Conservation (phyloP, 2,888 invertebrate genomes). For the Cotesia congregata region DNA sequence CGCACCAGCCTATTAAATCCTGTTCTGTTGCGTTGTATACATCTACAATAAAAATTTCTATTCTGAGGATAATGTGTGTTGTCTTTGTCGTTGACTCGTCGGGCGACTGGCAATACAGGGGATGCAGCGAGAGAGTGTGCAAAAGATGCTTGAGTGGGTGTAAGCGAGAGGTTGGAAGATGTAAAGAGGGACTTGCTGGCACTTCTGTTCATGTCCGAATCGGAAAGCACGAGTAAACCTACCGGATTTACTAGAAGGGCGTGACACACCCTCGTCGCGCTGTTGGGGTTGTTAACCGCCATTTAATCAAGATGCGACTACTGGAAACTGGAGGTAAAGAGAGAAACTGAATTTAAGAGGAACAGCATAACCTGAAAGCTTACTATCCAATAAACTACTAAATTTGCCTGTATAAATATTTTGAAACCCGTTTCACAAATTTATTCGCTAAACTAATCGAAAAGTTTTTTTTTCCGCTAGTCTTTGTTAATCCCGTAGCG, state of each 20-base stretch:
- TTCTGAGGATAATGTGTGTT: neutral
- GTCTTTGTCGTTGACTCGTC: neutral
- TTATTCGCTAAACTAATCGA: neutral
- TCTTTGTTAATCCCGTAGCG: neutral
- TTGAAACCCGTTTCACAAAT: neutral
- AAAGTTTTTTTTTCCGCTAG: neutral
- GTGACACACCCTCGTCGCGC: slow-evolving; percentile 35
- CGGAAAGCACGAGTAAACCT: slow-evolving; percentile 36
- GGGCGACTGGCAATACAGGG: slow-evolving; percentile 5
- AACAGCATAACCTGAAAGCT: slow-evolving; percentile 50
- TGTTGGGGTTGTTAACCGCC: slow-evolving; percentile 58
- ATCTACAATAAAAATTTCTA: neutral
- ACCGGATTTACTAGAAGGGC: slow-evolving; percentile 33
- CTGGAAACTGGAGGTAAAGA: slow-evolving; percentile 32
- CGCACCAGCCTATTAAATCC: slow-evolving; percentile 41
- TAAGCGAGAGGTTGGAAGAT: slow-evolving; percentile 16
- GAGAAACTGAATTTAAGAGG: neutral
- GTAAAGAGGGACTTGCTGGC: slow-evolving; percentile 23
- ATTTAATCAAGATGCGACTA: slow-evolving; percentile 63
- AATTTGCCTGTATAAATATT: neutral
- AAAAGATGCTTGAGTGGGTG: slow-evolving; percentile 18
- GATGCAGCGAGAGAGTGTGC: slow-evolving; percentile 10
- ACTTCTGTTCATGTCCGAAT: slow-evolving; percentile 34
- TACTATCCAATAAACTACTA: neutral
- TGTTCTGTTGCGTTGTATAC: slow-evolving; percentile 28